Percentiles rank a stretch among this genome's conserved stretches.
Conservation (phyloP, 2,888 invertebrate species). For the Lutraria lutraria region DNA sequence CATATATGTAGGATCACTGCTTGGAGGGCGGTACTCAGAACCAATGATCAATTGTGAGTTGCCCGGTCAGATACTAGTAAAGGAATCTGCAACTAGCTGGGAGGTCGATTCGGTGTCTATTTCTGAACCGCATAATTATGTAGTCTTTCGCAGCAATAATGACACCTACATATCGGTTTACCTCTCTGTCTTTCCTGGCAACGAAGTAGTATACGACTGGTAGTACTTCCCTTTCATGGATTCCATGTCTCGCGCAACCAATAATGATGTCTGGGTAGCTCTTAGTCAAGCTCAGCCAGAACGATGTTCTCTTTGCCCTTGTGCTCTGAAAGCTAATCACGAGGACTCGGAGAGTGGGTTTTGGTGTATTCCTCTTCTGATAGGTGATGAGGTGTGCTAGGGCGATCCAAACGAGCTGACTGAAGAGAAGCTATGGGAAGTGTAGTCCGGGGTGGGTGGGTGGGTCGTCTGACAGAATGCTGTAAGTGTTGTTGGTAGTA, state of each 20-base stretch:
- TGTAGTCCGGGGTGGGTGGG: too few relatives aligned
- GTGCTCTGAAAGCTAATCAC: background rate
- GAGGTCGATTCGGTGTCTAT: background rate
- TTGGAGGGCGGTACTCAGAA: slow-evolving; percentile 37
- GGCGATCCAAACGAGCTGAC: too few relatives aligned
- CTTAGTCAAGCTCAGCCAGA: background rate
- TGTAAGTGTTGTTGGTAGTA: too few relatives aligned
- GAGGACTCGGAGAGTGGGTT: background rate
- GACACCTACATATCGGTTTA: background rate
- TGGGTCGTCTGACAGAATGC: too few relatives aligned
- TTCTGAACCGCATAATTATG: slow-evolving; percentile 1
- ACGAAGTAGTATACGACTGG: background rate
- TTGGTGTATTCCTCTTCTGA: background rate
- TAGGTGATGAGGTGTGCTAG: too few relatives aligned
- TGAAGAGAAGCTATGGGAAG: too few relatives aligned
- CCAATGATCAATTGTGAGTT: slow-evolving; percentile 18
- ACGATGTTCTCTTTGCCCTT: background rate
- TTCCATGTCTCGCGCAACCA: background rate
- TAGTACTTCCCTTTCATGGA: background rate
- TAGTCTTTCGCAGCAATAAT: slow-evolving; percentile 12
- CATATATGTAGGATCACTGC: slow-evolving; percentile 20
- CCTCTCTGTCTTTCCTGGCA: background rate
- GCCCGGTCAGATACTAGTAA: background rate
- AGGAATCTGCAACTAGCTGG: background rate
- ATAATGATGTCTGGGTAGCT: background rate